Base-by-base conservation (phyloP, 2,113 vertebrate species). In the Rynchops niger region DNA sequence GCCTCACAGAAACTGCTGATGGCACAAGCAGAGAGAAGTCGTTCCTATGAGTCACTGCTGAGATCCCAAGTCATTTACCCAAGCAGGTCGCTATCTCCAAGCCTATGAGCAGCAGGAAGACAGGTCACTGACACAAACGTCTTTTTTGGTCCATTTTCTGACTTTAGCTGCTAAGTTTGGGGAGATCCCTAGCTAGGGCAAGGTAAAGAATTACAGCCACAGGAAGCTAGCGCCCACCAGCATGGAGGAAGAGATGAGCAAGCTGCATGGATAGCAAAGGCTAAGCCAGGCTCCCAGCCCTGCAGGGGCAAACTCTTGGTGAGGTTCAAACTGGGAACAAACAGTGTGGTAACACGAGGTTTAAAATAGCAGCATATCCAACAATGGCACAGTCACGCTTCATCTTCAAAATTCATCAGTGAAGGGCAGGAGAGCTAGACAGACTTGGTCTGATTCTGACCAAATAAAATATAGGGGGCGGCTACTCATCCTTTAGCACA, bases 301-400 rank as follows among this genome's bases (percentile, higher is more conserved):
- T 30, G 38, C 82, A 59, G n/a, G 15, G n/a, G 16, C 40, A 69
- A 40, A 56, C 10, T 72, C 36, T 27, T 45, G 36, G 47, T 62
- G 36, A 38, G 71, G 14, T 82, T 56, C 45, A 36, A 87, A 69
- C 9, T 20, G 16, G 22, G 55, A 65, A 34, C 36, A 86, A 63
- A 38, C 9, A 25, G 15, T 0, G 1, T 15, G 27, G 27, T 34
- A 62, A 85, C 3, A 1, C 0, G 0, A 80, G 21, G 50, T 47
- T 61, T 62, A 67, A 86, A 52, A 18, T 21, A 79, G 72, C 21
- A 25, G 45, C 5, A 2, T 2, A 10, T 49, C 25, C 56, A 61
- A 11, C 38, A 52, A 19, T 0, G 1, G 53, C 45, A 61, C 36
- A 5, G 43, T 36, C 69, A 22, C 32, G 4, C 40, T 79, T 49